Conservation (phyloP, 2,888 invertebrate genomes). For the Drosophila subquinaria region DNA sequence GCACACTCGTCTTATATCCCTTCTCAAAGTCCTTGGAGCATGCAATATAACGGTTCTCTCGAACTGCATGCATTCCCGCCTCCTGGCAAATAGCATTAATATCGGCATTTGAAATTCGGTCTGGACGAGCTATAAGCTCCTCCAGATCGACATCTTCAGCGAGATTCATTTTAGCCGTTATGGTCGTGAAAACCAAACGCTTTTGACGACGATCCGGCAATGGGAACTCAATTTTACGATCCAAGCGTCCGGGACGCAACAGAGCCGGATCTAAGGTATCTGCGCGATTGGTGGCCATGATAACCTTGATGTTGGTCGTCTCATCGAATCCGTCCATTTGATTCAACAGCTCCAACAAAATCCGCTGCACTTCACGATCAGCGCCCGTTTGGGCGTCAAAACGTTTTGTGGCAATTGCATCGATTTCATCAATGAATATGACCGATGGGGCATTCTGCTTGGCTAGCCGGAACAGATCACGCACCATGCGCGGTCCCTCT, state of each 20-base stretch:
- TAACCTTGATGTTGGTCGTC: constrained; percentile 99
- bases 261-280: constrained; percentile 98
- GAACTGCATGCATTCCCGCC: constrained; percentile 99
- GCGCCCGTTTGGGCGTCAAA: constrained; percentile 99
- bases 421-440: constrained; percentile 99
- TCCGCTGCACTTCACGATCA: constrained; percentile 99
- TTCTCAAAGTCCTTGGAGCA: constrained; percentile 99
- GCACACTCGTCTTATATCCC: constrained; percentile 99
- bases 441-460: constrained; percentile 99
- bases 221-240: constrained; percentile 99
- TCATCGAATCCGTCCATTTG: constrained; percentile 99
- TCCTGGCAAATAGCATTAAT: constrained; percentile 99
- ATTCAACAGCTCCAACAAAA: constrained; percentile 97
- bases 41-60: constrained; percentile 99
- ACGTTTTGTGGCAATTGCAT: constrained; percentile 99
- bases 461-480: constrained; percentile 99
- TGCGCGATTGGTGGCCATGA: constrained; percentile 98
- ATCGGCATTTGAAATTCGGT: constrained; percentile 99
- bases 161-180: constrained; percentile 98
- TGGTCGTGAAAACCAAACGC: constrained; percentile 98
- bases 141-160: constrained; percentile 99
- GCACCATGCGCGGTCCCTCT: constrained; percentile 99
- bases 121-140: constrained; percentile 99
- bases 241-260: constrained; percentile 92
- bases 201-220: constrained; percentile 95